These are phyloP conservation scores for Micrasema longulum DNA, from an alignment of 1,140 invertebrate genomes.

Conservation along the genomic window DNA sequence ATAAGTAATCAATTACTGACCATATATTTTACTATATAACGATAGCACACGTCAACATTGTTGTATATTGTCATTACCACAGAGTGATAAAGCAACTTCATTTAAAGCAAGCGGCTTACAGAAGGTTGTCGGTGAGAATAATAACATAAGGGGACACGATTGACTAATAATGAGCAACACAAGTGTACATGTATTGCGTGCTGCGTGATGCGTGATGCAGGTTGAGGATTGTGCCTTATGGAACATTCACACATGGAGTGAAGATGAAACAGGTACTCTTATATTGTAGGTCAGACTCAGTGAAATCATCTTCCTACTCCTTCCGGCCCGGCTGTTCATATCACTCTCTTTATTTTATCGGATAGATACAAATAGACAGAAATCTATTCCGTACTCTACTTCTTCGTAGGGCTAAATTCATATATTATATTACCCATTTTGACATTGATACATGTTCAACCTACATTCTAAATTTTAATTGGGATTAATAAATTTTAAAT, in stretches of 20 bases:
- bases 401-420: conserved; percentile 14
- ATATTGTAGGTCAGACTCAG: conserved; percentile 18
- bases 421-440: conserved; percentile 37
- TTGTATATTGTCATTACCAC: conserved; percentile 27
- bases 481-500: conserved; percentile 27
- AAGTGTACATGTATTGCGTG: neutral
- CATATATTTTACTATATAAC: conserved; percentile 34
- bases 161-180: neutral
- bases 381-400: conserved; percentile 26
- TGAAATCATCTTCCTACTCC: neutral
- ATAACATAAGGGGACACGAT: too few relatives aligned
- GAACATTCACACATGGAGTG: conserved; percentile 1
- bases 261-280: conserved; percentile 29
- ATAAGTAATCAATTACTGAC: conserved; percentile 22
- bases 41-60: conserved; percentile 33
- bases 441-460: conserved; percentile 39
- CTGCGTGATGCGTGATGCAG: too few relatives aligned
- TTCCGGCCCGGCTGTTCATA: neutral
- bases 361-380: conserved; percentile 18
- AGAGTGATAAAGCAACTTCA: conserved; percentile 1
- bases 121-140: too few relatives aligned
- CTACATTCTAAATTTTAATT: conserved; percentile 31
- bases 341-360: conserved; percentile 27
- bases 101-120: neutral
- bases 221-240: neutral